Percentiles rank a stretch among this genome's conserved stretches.
Evolutionary conservation across 2,113 vertebrate genomes (phyloP).

Genomic region (Turdus rufiventris): DNA sequence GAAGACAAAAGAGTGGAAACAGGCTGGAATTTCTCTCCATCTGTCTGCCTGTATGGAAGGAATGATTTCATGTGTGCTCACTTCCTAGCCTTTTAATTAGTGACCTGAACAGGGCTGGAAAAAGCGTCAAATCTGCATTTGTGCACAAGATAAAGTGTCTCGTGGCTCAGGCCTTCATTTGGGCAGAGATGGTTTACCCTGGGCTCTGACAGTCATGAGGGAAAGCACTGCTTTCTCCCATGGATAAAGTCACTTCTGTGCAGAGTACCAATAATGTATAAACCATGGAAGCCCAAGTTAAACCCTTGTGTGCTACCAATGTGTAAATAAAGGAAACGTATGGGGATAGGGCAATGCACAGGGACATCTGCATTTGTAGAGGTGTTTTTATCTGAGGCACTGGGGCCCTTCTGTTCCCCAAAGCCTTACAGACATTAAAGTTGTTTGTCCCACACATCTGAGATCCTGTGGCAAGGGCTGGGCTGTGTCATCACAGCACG

Average conservation of each 20-base stretch:
- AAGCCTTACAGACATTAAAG: not conserved
- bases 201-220: not conserved
- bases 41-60: slow-evolving; percentile 73
- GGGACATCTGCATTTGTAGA: not conserved
- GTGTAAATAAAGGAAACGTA: not conserved
- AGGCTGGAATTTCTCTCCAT: slow-evolving; percentile 74
- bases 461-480: not conserved
- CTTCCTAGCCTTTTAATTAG: slow-evolving; percentile 68
- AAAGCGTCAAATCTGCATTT: slow-evolving; percentile 32
- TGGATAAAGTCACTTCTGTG: not conserved
- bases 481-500: not conserved
- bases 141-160: slow-evolving; percentile 21
- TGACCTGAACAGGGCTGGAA: slow-evolving; percentile 45
- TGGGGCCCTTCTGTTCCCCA: not conserved
- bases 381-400: not conserved
- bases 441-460: not conserved
- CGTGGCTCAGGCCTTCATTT: not conserved
- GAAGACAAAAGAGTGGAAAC: slow-evolving; percentile 79
- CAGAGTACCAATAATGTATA: not conserved
- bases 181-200: not conserved
- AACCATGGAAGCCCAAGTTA: not conserved
- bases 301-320: not conserved
- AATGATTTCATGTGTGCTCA: slow-evolving; percentile 76
- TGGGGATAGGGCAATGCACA: accelerated
- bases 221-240: not conserved